These are phyloP conservation scores for Cancer borealis DNA, from an alignment of 2,888 invertebrate species.

Conservation along the genomic window DNA sequence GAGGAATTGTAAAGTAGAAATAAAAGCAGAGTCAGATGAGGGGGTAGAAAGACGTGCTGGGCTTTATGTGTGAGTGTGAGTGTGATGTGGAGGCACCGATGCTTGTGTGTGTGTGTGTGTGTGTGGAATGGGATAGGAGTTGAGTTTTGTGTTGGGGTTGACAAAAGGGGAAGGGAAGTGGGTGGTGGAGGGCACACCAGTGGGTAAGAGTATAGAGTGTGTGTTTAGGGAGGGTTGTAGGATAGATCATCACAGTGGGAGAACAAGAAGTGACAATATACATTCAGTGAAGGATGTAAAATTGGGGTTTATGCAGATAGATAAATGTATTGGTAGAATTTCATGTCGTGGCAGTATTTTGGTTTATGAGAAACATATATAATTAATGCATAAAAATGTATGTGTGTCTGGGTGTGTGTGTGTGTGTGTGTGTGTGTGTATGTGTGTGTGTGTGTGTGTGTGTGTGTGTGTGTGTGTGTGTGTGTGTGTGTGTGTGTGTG, in stretches of 20 bases:
- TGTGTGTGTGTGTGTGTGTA: slow-evolving; percentile 5
- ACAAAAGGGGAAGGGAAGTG: neutral
- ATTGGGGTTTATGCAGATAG: neutral
- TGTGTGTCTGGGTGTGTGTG: neutral
- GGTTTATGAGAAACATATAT: neutral
- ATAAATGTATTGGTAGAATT: neutral
- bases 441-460: slow-evolving; percentile 43
- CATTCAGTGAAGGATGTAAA: neutral
- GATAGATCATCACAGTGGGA: neutral
- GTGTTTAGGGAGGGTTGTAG: neutral
- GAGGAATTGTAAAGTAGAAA: neutral
- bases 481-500: neutral
- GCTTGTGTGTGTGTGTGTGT: neutral
- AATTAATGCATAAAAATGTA: neutral
- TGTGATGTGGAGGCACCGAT: neutral
- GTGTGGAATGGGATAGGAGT: neutral
- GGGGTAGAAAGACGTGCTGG: neutral
- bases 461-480: slow-evolving; percentile 10
- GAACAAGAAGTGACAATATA: neutral
- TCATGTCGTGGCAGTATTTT: neutral
- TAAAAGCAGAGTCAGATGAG: neutral
- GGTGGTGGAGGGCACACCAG: neutral
- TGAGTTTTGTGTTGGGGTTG: neutral
- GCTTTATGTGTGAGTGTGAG: neutral
- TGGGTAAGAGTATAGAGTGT: neutral